Percentiles rank a stretch among this genome's conserved stretches.
Conservation (phyloP, 2,113 vertebrate genomes). For the Meles meles region DNA sequence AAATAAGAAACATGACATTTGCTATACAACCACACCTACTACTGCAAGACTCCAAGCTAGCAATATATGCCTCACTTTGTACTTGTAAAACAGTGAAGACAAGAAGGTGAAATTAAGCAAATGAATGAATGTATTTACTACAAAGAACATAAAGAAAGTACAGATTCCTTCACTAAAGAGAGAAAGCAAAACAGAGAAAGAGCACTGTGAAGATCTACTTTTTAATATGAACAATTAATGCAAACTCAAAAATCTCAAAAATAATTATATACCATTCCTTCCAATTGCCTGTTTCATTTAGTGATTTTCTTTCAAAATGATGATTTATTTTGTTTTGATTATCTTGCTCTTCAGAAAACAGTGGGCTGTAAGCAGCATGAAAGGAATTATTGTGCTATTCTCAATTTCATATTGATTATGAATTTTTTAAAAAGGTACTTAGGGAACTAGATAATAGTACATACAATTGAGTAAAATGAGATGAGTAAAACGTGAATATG, state of each 20-base stretch:
- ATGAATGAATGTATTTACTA: background rate
- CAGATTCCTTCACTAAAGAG: background rate
- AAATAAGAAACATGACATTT: conserved; percentile 37
- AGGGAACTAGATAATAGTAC: background rate
- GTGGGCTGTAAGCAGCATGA: background rate
- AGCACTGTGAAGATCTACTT: background rate
- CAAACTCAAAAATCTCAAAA: conserved; percentile 28
- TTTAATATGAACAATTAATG: background rate
- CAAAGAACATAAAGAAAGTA: background rate
- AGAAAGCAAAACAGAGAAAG: conserved; percentile 20
- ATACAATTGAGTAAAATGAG: conserved; percentile 69
- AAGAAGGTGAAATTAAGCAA: conserved; percentile 33
- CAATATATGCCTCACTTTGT: background rate
- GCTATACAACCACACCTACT: background rate
- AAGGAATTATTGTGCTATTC: conserved; percentile 10
- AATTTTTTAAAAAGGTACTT: background rate
- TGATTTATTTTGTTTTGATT: background rate
- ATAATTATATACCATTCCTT: background rate
- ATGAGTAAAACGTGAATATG: conserved; percentile 72
- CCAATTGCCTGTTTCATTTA: background rate
- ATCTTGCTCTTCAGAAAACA: conserved; percentile 16
- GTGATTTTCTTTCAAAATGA: conserved; percentile 41
- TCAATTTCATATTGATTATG: background rate
- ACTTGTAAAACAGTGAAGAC: conserved; percentile 8
- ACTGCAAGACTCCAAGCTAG: background rate